Conservation (phyloP, 2,888 invertebrate species). For the Lasioglossum figueresi region DNA sequence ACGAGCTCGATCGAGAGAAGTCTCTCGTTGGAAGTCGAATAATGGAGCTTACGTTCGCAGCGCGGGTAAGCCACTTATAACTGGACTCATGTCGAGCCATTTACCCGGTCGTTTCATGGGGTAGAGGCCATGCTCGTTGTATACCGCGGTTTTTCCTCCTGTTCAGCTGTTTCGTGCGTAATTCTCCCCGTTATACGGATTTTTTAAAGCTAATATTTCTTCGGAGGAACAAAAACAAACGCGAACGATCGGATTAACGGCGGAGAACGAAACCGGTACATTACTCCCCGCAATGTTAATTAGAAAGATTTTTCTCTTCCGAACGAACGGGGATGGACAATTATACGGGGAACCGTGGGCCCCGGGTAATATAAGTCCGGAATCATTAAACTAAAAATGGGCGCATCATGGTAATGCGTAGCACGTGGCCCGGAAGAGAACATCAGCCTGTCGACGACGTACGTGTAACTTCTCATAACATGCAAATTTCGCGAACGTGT, state of each 20-base stretch:
- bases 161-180: background rate
- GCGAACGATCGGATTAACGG: background rate
- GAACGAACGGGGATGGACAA: background rate
- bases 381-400: conserved; percentile 18
- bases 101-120: conserved; percentile 13
- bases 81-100: conserved; percentile 31
- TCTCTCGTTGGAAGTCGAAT: conserved; percentile 66
- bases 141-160: background rate
- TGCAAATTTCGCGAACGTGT: conserved; percentile 46
- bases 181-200: background rate
- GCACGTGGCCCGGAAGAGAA: conserved; percentile 39
- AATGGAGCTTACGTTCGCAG: conserved; percentile 67
- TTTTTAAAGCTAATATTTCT: background rate
- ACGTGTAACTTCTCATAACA: conserved; percentile 55
- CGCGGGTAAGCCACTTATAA: conserved; percentile 56
- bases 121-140: background rate
- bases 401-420: conserved; percentile 29
- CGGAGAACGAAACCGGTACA: background rate
- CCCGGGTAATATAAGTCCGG: background rate
- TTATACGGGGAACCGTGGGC: background rate
- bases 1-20: conserved; percentile 61
- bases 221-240: background rate
- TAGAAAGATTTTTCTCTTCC: background rate
- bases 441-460: conserved; percentile 12
- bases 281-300: background rate